Conservation (phyloP, 37 sponge, comb jelly and placozoan species). For the Halisarca cf. caerulea region DNA sequence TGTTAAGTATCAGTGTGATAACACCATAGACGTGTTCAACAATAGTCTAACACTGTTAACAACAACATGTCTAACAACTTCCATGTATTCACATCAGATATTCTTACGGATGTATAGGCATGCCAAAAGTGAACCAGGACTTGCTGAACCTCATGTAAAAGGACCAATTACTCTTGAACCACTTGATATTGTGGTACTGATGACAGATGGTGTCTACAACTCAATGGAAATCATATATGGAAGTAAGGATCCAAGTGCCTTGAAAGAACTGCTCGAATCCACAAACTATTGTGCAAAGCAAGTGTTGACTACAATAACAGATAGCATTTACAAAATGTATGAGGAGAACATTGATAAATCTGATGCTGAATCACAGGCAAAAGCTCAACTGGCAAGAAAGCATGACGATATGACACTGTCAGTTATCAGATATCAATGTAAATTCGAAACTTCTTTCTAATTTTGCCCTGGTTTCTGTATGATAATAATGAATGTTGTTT, state of each 20-base stretch:
- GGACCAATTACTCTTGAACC: background rate
- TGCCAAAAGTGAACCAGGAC: constrained; percentile 62
- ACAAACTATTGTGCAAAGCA: constrained; percentile 5
- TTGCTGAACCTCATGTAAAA: constrained; percentile 53
- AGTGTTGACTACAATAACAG: constrained; percentile 46
- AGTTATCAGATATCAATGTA: too few species aligned
- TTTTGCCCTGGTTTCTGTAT: too few species aligned
- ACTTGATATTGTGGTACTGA: background rate
- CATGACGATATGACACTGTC: constrained; percentile 83
- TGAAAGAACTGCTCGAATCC: background rate
- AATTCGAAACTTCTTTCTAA: too few species aligned
- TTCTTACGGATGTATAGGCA: constrained; percentile 44
- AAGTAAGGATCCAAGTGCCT: background rate
- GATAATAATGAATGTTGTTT: too few species aligned
- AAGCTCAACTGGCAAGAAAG: constrained; percentile 68
- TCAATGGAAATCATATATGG: constrained; percentile 11
- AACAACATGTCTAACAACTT: too few species aligned
- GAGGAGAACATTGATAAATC: background rate
- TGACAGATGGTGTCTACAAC: constrained; percentile 38
- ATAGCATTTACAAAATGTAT: background rate
- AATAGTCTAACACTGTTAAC: too few species aligned
- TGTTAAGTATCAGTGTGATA: too few species aligned
- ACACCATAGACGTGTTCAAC: too few species aligned
- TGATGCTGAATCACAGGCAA: background rate
- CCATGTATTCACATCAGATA: too few species aligned